Evolutionary conservation across 2,113 vertebrate genomes (phyloP).

Genomic region (Ivindomyrus marchei): DNA sequence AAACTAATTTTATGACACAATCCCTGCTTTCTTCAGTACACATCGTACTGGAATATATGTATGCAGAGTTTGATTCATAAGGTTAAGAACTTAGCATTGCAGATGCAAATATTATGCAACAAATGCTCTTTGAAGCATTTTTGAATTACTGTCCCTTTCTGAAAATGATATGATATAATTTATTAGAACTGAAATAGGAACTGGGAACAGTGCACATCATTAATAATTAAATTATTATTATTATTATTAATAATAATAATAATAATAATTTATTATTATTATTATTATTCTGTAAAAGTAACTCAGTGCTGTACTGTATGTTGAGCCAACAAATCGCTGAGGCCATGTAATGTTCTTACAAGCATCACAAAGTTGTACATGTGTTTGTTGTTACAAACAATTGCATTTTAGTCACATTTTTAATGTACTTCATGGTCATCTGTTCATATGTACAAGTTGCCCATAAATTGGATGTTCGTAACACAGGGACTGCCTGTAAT

Average conservation of each 20-base stretch:
- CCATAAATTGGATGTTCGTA: neutral
- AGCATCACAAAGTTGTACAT: neutral
- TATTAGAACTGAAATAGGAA: neutral
- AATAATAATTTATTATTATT: too few relatives aligned
- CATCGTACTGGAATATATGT: neutral
- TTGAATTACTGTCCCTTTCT: too few relatives aligned
- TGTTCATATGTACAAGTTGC: neutral
- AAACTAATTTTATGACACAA: neutral
- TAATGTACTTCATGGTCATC: neutral
- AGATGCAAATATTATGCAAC: neutral
- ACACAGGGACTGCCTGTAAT: neutral
- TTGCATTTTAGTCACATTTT: neutral
- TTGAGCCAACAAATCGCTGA: neutral
- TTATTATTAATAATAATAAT: too few relatives aligned
- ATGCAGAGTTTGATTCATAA: too few relatives aligned
- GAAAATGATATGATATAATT: neutral
- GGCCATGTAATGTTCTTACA: neutral
- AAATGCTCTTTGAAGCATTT: too few relatives aligned
- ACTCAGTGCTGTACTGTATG: neutral
- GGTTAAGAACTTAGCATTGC: neutral
- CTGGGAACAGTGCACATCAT: neutral
- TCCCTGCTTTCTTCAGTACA: neutral
- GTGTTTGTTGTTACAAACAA: neutral
- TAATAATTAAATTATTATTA: too few relatives aligned
- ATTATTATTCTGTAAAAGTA: too few relatives aligned